Evolutionary conservation across 1,140 invertebrate species (phyloP), one percentile per base, ranked within the genome.

Genomic region (Drosophila lacteicornis): DNA sequence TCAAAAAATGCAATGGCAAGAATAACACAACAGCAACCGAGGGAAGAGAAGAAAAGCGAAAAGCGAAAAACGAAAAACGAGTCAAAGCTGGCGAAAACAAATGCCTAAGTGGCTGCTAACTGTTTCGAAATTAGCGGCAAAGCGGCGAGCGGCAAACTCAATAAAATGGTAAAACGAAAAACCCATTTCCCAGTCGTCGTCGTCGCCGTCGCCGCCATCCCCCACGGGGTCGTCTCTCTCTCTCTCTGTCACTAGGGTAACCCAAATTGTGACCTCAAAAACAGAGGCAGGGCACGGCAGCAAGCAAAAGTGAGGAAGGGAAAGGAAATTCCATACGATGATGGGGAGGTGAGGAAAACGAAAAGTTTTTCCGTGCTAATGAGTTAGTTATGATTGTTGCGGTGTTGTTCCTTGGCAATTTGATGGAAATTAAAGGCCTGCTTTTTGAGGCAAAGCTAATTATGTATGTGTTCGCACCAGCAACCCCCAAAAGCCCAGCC

Each of bases 251-350:
- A 86, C 60, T 78, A 78, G 75, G 82, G 74, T 63, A 81, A 87
- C 75, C 79, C 75, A 70, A 87, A 87, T 60, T 79, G 84, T 88
- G 80, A 86, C 83, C 83, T 77, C 79, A 86, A 81, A 87, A 78
- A 42, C 45, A 25, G 22, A 25, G 22, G 22, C 22, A 25, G 22
- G 22, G 22, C 22, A 25, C 22, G 22, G 22, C 22, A 25, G 22
- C 22, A 25, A 25, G 12, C 38, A 27, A 27, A 56, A 56, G 36
- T 30, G 43, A n/a, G 9, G 40, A 27, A 46, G 33, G 69, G 8
- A 40, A 46, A 45, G 69, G 6, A 40, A 56, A 49, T 15, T 9
- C 27, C 25, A 33, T 19, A 25, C 40, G 40, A 25, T 3, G 22
- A 25, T 0, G 22, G 25, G 17, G 9, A 33, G 15, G 25, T 6